These are phyloP conservation scores for Gallinago stenura DNA, from an alignment of 2,797 vertebrate genomes.

Conservation along the genomic window DNA sequence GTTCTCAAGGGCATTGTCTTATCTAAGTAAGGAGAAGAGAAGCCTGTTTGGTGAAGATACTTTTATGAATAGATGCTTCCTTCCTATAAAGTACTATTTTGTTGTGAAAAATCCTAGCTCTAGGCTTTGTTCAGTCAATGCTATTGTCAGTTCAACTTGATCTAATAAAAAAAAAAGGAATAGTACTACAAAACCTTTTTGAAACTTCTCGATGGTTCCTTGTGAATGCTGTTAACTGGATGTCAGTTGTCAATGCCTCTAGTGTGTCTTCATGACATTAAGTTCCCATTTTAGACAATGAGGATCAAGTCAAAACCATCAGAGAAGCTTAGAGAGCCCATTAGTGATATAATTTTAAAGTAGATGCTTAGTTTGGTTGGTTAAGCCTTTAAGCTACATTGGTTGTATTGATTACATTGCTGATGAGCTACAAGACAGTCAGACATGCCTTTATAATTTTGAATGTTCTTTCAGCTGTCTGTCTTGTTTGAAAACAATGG, in stretches of 20 bases:
- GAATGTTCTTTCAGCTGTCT: background rate
- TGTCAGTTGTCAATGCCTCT: background rate
- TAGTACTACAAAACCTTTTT: background rate
- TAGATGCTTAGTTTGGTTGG: background rate
- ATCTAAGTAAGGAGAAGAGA: background rate
- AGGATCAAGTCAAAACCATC: background rate
- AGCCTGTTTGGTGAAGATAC: background rate
- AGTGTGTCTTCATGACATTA: background rate
- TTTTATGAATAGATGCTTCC: background rate
- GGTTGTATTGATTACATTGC: background rate
- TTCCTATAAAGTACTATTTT: background rate
- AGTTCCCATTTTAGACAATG: background rate
- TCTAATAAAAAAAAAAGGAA: background rate
- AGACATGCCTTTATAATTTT: background rate
- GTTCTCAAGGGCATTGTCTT: background rate
- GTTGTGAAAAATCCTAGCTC: background rate
- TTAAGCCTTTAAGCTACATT: background rate
- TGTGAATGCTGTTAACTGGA: background rate
- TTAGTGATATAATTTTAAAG: background rate
- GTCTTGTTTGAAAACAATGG: background rate
- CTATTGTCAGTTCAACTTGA: background rate
- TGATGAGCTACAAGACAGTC: background rate
- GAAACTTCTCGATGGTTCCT: background rate
- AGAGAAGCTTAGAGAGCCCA: background rate
- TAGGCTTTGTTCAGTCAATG: background rate